Conservation (phyloP, 1,140 invertebrate genomes). For the Meloidogyne chitwoodi region DNA sequence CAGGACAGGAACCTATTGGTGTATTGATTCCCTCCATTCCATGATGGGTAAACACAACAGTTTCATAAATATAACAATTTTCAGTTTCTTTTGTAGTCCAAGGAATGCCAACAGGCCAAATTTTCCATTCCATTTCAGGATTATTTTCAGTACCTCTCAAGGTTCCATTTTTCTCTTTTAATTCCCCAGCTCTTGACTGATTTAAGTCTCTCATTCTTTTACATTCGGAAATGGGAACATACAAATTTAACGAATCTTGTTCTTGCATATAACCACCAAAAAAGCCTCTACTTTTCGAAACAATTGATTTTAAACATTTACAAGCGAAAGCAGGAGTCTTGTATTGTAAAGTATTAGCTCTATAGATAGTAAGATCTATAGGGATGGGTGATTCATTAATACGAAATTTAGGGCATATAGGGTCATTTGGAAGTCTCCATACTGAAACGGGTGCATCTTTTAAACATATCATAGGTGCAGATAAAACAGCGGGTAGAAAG, state of each 20-base stretch:
- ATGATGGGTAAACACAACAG: neutral
- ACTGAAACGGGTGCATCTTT: no score
- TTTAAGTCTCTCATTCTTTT: neutral
- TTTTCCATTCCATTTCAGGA: neutral
- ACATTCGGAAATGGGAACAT: neutral
- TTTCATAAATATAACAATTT: constrained; percentile 10
- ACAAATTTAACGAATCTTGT: neutral
- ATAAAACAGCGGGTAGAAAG: no score
- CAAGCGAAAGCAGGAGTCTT: neutral
- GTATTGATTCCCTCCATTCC: neutral
- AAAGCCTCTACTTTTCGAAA: neutral
- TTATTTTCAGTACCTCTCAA: neutral
- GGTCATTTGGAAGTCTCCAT: no score
- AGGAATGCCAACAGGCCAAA: constrained; percentile 2
- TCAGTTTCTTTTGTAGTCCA: neutral
- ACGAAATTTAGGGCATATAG: no score
- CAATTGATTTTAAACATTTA: neutral
- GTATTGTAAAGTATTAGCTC: neutral
- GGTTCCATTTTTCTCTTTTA: neutral
- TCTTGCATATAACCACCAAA: neutral
- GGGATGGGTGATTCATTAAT: neutral
- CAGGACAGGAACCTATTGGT: neutral
- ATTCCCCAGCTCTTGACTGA: neutral
- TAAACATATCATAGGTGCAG: no score
- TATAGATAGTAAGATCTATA: neutral